These are phyloP conservation scores for Ypsolopha sequella DNA, from an alignment of 2,888 invertebrate species.

Conservation along the genomic window DNA sequence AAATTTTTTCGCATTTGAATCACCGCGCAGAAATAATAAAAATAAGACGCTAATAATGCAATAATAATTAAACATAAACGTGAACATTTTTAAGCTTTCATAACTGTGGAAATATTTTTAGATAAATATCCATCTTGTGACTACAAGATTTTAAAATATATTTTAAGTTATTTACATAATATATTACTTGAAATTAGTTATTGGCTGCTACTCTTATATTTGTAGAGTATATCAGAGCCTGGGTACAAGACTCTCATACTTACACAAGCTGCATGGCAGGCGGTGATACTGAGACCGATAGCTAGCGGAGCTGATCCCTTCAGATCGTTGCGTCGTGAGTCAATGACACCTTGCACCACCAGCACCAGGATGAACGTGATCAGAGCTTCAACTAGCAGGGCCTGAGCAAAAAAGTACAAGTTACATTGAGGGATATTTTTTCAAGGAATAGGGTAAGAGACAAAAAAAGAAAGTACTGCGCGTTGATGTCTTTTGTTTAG, in stretches of 20 bases:
- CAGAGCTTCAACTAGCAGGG: conserved; percentile 85
- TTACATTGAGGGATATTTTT: background rate
- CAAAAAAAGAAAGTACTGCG: background rate
- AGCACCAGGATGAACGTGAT: conserved; percentile 89
- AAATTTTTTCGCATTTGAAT: no score
- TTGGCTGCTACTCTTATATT: no score
- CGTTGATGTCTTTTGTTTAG: background rate
- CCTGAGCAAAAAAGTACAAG: conserved; percentile 46
- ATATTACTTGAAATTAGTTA: no score
- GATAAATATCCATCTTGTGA: no score
- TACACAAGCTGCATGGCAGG: conserved; percentile 89
- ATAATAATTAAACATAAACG: no score
- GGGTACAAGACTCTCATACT: conserved; percentile 36
- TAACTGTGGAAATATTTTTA: no score
- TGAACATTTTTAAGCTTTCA: no score
- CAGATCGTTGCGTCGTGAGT: conserved; percentile 81
- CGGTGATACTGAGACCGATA: conserved; percentile 87
- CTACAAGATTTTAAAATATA: no score
- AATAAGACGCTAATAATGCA: no score
- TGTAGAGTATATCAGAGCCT: no score
- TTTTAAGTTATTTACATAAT: no score
- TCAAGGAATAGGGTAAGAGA: background rate
- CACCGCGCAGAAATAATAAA: no score
- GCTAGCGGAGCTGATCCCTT: conserved; percentile 89
- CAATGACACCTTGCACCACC: conserved; percentile 89